Evolutionary conservation across 92 coral and sea anemone genomes (phyloP), one percentile per base, ranked within the genome.

Genomic region (Heliopora coerulea): DNA sequence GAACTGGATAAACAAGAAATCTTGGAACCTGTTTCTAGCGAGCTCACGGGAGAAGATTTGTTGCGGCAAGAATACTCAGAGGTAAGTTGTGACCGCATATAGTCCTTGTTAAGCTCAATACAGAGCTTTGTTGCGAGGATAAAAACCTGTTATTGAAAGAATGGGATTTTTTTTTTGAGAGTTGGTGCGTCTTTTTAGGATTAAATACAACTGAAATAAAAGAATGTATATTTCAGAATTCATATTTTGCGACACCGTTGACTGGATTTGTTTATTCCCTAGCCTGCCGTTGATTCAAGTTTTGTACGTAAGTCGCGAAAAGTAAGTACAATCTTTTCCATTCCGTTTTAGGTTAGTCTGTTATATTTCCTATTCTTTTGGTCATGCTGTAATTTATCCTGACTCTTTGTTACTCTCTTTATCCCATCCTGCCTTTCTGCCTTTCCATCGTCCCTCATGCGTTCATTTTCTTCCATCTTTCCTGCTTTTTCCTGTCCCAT

Each of bases 1-100:
- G 99, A 95, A 44, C 82, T 90, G 66, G 92, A 88, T 77, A 95
- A 95, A 54, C 89, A 85, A 57, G 99, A 95, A 67, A 68, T 80
- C 23, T 60, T 89, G 54, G 91, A 79, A 56, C 85, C 96, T 26
- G 17, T 26, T 21, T 68, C 78, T 9, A 90, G 92, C 28, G 98
- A 93, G 50, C 86, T 89, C 13, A 76, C 84, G 50, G 98, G 98
- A 42, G 96, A 93, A 29, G 91, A 93, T 11, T 73, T 93, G 25
- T 83, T 89, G 32, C 57, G 56, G 12, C 41, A 86, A 21, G 84
- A 90, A 59, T 89, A 89, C 69, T 54, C 86, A 1, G 23, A 80
- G 72, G 97, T 91, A 76, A 31, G n/a, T n/a, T n/a, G n/a, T n/a
- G n/a, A n/a, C n/a, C n/a, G n/a, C n/a, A n/a, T n/a, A n/a, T n/a